A percentile compares a stretch with the other conserved stretches of the same genome.
Evolutionary conservation across 2,113 vertebrate genomes (phyloP).

Genomic region (Paracanthobrama guichenoti): DNA sequence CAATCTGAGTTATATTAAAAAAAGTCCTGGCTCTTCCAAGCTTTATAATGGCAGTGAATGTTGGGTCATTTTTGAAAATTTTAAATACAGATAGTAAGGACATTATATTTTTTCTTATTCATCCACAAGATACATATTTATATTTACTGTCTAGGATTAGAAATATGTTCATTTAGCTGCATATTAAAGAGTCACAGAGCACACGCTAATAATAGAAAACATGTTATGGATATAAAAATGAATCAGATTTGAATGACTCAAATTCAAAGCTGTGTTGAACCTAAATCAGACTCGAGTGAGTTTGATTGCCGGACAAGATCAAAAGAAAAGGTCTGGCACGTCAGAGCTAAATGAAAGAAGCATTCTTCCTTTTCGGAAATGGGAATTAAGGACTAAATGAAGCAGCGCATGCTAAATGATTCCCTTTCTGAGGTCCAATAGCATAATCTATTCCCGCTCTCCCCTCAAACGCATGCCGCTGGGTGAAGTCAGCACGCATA

Average conservation of each 20-base stretch:
- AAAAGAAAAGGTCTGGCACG: not conserved
- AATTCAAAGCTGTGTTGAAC: not conserved
- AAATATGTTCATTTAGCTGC: not conserved
- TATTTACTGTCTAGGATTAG: not conserved
- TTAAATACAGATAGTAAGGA: not conserved
- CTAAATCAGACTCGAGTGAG: not conserved
- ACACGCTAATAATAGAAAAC: not conserved
- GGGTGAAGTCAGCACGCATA: conserved; percentile 30
- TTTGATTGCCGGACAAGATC: conserved; percentile 6
- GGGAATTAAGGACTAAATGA: conserved; percentile 49
- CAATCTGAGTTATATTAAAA: no score
- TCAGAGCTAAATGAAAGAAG: conserved; percentile 8
- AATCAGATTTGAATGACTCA: not conserved
- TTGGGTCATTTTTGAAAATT: no score
- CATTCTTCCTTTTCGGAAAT: conserved; percentile 38
- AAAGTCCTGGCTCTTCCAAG: no score
- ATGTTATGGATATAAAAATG: not conserved
- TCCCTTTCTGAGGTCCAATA: conserved; percentile 41
- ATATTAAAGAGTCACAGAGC: not conserved
- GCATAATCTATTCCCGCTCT: conserved; percentile 43
- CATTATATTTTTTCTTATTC: no score
- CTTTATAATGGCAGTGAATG: no score
- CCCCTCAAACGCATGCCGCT: conserved; percentile 42
- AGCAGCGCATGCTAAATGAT: conserved; percentile 48
- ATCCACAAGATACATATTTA: not conserved